Evolutionary conservation across 2,797 vertebrate genomes (phyloP), one percentile per base, ranked within the genome.

Genomic region (Bovichtus variegatus): DNA sequence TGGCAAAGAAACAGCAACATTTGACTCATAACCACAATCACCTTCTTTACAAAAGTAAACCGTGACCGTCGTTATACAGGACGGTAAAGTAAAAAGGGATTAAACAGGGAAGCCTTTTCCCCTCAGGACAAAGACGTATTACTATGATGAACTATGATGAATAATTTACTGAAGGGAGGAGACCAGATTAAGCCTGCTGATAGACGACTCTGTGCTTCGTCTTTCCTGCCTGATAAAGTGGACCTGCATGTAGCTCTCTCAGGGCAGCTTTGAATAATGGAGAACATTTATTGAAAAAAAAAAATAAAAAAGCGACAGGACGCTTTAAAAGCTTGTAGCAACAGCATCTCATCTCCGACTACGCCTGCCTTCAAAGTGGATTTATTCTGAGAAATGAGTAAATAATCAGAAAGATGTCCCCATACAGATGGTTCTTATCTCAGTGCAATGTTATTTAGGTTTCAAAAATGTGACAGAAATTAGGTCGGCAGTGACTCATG

Each of bases 161-260:
- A 85, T 87, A 81, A 91, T 87, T 88, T 66, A 87, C 64, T 65
- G 75, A 29, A 16, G 15, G 38, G 57, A 74, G 55, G 55, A 80
- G 66, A 66, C 68, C n/a, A n/a, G n/a, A n/a, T n/a, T n/a, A n/a
- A n/a, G n/a, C n/a, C n/a, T n/a, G n/a, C n/a, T 88, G 81, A 91
- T 74, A 0, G 74, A 88, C 82, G 78, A 81, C 55, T 38, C 6
- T 1, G 69, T 64, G 76, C 80, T 89, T 83, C 71, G 76, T 87
- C 84, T 87, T 84, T 31, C 25, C 27, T 0, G 55, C 38, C 73
- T 84, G 82, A 82, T 76, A 40, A 81, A 82, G 71, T 71, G 64
- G 27, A 54, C 74, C 55, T 68, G 80, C 62, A 74, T 85, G 78
- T 54, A 83, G 62, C 55, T 29, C 78, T 57, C 29, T 62, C 2